Base-by-base conservation (phyloP, 2,888 invertebrate species). In the Druceiella hillmani region DNA sequence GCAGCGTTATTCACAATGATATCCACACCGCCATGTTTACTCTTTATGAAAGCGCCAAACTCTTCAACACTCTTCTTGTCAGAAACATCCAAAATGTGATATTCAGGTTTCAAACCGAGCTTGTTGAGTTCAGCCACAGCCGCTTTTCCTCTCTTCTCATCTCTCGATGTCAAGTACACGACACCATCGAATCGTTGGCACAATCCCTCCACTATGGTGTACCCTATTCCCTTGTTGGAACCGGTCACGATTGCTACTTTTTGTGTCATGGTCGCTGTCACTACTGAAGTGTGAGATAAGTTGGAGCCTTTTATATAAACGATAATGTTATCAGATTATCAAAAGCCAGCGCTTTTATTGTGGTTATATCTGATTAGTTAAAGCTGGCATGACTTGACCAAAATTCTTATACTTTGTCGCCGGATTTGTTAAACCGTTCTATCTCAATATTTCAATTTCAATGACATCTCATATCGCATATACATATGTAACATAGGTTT, bases 1-100 rank as follows among this genome's bases (percentile, higher is more conserved):
- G 74, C 85, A 5, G 87, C 87, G 58, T 87, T 87, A 55, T 87
- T 87, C 4, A 87, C 68, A 2, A 87, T 62, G 9, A 87, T 61
- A 57, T 87, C 83, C 9, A 87, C 57, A 1, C 84, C 82, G 10
- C 77, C 79, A 52, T 85, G 67, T 3, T 66, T 73, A 3, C 62
- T 52, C 43, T 74, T 60, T 3, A 87, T 56, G 47, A 75, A 66
- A 38, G 78, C 69, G 6, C 64, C 58, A 45, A 86, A 77, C n/a
- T 45, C 59, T 2, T 59, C 51, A 9, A 81, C 67, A 47, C 83
- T 83, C 2, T 55, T 52, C 39, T 61, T 55, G 47, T 79, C 69
- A 13, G 67, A 66, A 29, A 85, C 70, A 53, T 87, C 83, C n/a
- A 87, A 64, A 47, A 79, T 79, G 54, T 83, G 79, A 54, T 76